phyloP scores from a whole-genome alignment of 2,113 vertebrate species.

The Capricornis sumatraensis region DNA sequence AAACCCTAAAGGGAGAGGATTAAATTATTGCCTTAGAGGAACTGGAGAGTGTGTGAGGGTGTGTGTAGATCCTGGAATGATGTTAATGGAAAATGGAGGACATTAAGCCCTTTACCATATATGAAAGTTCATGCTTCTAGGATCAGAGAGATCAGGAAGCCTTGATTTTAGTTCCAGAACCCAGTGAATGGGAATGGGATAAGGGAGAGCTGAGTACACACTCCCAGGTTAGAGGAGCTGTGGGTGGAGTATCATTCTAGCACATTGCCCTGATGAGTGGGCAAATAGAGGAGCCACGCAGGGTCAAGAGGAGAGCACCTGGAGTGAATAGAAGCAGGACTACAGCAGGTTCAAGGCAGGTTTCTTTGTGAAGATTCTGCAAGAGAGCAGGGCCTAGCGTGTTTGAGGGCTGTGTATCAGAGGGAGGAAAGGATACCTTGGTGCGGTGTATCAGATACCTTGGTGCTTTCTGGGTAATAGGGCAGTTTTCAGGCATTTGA shows the following conservation, averaged over 20 bases:
- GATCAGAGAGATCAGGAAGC: neutral
- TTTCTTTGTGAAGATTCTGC: slow-evolving; percentile 39
- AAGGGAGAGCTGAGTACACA: neutral
- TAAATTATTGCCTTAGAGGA: neutral
- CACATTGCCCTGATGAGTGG: neutral
- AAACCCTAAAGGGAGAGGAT: neutral
- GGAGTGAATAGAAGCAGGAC: neutral
- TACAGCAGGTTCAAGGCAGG: slow-evolving; percentile 22
- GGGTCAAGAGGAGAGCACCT: neutral
- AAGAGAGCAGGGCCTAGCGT: neutral
- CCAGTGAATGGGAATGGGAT: neutral
- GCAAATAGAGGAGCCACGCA: neutral
- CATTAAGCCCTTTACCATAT: neutral
- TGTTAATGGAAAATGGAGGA: slow-evolving; percentile 6
- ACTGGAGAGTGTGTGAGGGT: neutral
- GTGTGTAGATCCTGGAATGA: neutral
- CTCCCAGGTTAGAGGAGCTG: neutral
- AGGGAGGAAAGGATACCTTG: slow-evolving; percentile 25
- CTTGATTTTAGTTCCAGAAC: neutral
- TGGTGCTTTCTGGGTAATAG: slow-evolving; percentile 60
- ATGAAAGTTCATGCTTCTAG: slow-evolving; percentile 3
- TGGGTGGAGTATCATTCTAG: neutral
- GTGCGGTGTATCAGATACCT: slow-evolving; percentile 23
- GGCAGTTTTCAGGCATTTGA: slow-evolving; percentile 31
- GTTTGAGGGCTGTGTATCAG: neutral